Conservation (phyloP, 2,113 vertebrate species). For the Rhipidura dahli region DNA sequence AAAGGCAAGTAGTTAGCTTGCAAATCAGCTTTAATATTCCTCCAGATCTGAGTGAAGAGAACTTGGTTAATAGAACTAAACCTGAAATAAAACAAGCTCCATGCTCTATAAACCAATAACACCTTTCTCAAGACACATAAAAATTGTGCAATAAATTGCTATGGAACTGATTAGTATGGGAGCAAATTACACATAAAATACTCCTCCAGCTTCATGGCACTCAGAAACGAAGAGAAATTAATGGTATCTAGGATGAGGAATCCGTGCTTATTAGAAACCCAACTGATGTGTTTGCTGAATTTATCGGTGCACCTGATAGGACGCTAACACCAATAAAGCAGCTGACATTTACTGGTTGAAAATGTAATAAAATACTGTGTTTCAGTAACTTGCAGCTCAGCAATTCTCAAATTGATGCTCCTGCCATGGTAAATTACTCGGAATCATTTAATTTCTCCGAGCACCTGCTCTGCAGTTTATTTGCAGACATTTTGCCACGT, state of each 20-base stretch:
- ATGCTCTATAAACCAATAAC: background rate
- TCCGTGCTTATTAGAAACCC: background rate
- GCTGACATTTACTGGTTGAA: background rate
- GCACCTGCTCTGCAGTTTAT: slow-evolving; percentile 28
- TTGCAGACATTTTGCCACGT: background rate
- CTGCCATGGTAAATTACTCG: background rate
- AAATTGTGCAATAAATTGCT: background rate
- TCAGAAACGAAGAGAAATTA: background rate
- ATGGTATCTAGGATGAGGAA: background rate
- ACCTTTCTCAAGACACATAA: background rate
- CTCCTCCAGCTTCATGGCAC: background rate
- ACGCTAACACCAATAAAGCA: background rate
- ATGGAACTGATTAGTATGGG: background rate
- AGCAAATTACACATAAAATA: background rate
- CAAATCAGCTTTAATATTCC: background rate
- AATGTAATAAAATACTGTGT: background rate
- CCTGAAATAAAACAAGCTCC: background rate
- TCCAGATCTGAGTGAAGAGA: background rate
- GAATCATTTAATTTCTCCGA: background rate
- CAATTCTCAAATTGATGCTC: background rate
- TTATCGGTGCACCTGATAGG: background rate
- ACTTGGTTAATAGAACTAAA: background rate
- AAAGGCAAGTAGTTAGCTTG: background rate
- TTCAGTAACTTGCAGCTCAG: background rate
- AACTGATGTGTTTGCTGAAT: background rate